Conservation (phyloP, 2,888 invertebrate genomes). For the Eugnorisma glareosa region DNA sequence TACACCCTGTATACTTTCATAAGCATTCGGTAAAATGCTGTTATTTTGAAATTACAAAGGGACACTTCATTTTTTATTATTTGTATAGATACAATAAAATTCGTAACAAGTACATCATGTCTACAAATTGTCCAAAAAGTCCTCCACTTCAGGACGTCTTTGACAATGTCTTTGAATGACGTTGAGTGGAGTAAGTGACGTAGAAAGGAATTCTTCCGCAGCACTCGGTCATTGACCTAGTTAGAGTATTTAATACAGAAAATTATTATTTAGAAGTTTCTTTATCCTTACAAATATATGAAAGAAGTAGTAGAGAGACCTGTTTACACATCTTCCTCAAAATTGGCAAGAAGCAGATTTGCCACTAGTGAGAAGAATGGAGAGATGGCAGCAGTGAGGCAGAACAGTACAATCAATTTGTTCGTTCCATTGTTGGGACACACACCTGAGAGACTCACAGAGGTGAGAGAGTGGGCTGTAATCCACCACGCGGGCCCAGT, state of each 20-base stretch:
- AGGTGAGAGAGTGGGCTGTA: too few relatives aligned
- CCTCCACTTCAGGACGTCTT: slow-evolving; percentile 6
- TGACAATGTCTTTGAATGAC: slow-evolving; percentile 18
- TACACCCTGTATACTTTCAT: too few relatives aligned
- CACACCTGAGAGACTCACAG: too few relatives aligned
- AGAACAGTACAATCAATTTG: background rate
- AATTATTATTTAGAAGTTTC: background rate
- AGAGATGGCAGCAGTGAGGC: background rate
- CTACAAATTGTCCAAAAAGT: slow-evolving; percentile 20
- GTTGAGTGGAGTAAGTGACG: slow-evolving; percentile 21
- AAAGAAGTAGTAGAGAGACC: too few relatives aligned
- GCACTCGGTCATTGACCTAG: slow-evolving; percentile 18
- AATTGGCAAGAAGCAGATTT: background rate
- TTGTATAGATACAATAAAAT: background rate
- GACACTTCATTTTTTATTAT: too few relatives aligned
- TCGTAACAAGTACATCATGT: background rate
- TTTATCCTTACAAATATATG: background rate
- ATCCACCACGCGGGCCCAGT: too few relatives aligned
- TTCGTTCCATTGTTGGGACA: background rate
- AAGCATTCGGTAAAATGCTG: too few relatives aligned
- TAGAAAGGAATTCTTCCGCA: slow-evolving; percentile 2
- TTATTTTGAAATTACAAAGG: too few relatives aligned
- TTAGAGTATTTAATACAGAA: background rate
- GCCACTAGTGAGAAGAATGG: background rate
- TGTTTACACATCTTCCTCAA: too few relatives aligned